Conservation (phyloP, 2,797 vertebrate species). For the Smutsia temminckii region DNA sequence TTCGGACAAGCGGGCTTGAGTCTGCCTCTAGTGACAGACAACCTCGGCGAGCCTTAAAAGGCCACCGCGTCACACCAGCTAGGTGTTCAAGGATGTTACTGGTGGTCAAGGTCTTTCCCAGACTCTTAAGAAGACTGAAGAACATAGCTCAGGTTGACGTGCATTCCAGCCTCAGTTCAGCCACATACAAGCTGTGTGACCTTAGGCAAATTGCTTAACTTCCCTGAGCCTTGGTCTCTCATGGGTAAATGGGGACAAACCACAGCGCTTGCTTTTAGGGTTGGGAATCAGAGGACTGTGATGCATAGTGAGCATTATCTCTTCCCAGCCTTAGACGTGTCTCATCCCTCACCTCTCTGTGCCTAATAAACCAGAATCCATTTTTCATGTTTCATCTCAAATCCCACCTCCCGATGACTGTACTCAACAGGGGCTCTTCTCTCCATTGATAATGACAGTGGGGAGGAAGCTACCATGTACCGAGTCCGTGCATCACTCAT, state of each 20-base stretch:
- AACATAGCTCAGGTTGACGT: not conserved
- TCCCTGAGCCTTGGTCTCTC: not conserved
- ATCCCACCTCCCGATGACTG: not conserved
- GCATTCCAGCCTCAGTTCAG: not conserved
- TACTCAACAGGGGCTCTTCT: not conserved
- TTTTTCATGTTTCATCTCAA: not conserved
- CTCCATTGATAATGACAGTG: not conserved
- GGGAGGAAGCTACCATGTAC: too few relatives aligned
- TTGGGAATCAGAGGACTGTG: not conserved
- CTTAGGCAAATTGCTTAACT: not conserved
- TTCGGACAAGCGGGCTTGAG: not conserved
- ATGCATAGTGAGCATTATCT: not conserved
- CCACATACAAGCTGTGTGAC: not conserved
- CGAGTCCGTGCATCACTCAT: not conserved
- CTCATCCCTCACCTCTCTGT: not conserved
- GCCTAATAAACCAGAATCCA: not conserved
- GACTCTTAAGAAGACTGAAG: not conserved
- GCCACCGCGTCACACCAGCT: not conserved
- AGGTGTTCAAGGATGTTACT: not conserved
- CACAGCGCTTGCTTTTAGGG: not conserved
- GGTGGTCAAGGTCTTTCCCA: not conserved
- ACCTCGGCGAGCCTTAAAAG: not conserved
- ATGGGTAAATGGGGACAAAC: not conserved
- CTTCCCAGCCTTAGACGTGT: not conserved
- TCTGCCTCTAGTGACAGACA: not conserved